These are phyloP conservation scores for Panagrolaimus sp. DNA, from an alignment of 1,140 invertebrate species.

Conservation along the genomic window DNA sequence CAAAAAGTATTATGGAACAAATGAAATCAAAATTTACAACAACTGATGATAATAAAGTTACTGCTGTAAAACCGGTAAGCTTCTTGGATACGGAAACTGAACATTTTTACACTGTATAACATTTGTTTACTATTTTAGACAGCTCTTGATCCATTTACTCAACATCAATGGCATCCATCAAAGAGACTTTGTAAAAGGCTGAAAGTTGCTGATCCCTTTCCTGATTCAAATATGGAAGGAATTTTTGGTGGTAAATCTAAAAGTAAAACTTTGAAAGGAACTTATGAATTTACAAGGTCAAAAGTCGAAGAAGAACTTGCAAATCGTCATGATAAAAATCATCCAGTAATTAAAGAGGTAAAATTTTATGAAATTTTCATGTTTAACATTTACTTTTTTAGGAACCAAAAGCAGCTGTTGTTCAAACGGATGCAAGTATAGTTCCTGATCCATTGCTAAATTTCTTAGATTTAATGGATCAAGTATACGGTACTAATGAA, in stretches of 20 bases:
- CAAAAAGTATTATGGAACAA: conserved; percentile 56
- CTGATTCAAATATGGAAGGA: conserved; percentile 52
- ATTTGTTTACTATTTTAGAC: conserved; percentile 63
- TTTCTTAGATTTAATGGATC: conserved; percentile 5
- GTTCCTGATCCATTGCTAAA: not conserved
- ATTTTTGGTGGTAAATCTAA: not conserved
- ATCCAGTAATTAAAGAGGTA: no score
- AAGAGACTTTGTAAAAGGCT: conserved; percentile 81
- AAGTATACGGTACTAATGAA: not conserved
- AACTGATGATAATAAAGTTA: conserved; percentile 28
- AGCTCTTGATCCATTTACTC: conserved; percentile 72
- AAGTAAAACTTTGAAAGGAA: not conserved
- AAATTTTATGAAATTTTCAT: no score
- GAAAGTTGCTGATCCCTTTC: conserved; percentile 82
- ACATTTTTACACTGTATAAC: no score
- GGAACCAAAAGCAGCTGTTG: no score
- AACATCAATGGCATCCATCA: conserved; percentile 75
- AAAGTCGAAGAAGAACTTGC: not conserved
- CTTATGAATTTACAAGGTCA: not conserved
- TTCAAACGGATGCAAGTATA: not conserved
- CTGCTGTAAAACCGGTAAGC: conserved; percentile 40
- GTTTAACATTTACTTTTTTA: no score
- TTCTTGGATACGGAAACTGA: conserved; percentile 2
- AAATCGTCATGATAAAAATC: no score
- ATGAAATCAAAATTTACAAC: conserved; percentile 43